Evolutionary conservation across 2,888 invertebrate genomes (phyloP).

Genomic region (Cataglyphis livida): DNA sequence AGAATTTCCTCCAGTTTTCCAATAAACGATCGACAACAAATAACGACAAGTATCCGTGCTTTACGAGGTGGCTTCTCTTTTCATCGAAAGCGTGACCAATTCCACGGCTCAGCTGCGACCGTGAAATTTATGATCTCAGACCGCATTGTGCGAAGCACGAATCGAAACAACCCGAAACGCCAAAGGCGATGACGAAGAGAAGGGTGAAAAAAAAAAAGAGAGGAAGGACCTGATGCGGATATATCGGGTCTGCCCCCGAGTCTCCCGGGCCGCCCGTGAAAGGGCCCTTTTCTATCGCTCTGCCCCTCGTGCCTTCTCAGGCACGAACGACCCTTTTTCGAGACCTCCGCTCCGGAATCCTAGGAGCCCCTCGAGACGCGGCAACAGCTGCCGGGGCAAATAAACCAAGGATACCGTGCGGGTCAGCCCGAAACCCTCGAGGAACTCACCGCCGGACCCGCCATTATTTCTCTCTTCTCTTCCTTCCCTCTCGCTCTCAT

Average conservation of each 20-base stretch:
- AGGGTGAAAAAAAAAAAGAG: neutral
- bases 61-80: slow-evolving; percentile 3
- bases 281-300: slow-evolving; percentile 65
- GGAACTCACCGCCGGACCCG: slow-evolving; percentile 62
- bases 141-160: slow-evolving; percentile 23
- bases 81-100: slow-evolving; percentile 53
- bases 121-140: slow-evolving; percentile 74
- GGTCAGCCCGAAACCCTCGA: slow-evolving; percentile 54
- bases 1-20: neutral
- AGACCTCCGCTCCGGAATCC: slow-evolving; percentile 60
- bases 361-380: slow-evolving; percentile 62
- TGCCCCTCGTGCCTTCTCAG: slow-evolving; percentile 61
- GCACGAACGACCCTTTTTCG: slow-evolving; percentile 65
- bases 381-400: slow-evolving; percentile 81
- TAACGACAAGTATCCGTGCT: neutral
- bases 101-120: slow-evolving; percentile 47
- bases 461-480: slow-evolving; percentile 64
- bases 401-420: slow-evolving; percentile 75
- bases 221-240: neutral
- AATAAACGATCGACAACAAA: neutral
- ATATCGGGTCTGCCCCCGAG: neutral
- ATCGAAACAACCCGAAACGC: neutral
- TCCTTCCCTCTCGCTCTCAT: slow-evolving; percentile 45
- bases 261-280: slow-evolving; percentile 55
- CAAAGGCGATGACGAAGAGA: neutral